Base-by-base conservation (phyloP, 2,797 vertebrate species). In the Nannoperca obscura region DNA sequence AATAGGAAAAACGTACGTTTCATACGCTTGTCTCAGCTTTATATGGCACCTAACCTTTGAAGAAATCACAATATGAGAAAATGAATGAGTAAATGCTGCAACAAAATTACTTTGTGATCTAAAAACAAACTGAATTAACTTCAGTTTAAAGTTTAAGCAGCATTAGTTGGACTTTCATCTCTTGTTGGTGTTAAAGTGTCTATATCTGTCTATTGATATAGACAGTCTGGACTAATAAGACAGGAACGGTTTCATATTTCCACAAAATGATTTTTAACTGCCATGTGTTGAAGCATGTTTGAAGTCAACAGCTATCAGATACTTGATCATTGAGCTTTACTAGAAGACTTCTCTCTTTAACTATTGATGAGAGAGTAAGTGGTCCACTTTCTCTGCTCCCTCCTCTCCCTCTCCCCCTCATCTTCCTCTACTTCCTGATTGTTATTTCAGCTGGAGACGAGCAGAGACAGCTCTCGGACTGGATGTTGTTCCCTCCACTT, bases 321-420 rank as follows among this genome's bases (percentile, higher is more conserved):
- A 73, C 71, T 44, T 70, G 72, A 80, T 32, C 22, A 46, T 60
- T 70, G 71, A 61, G 85, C 82, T 86, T 92, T 86, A 87, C 88
- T 85, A 82, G 83, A 90, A 85, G 79, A 80, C 83, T 80, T 63
- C 46, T 81, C 91, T 94, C 89, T 91, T 95, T 92, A 95, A 94
- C 77, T 95, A 95, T 95, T 95, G 88, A 96, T 95, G 93, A 94
- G 86, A 36, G 75, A 24, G 78, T 94, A 94, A 96, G 95, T 95
- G 94, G 90, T 94, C 91, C 94, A 93, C 93, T 94, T 84, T 92
- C 90, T 82, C 82, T 57, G 72, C 83, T 80, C 70, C 61, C 42
- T 80, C 78, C 53, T 50, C 72, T 69, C 74, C 49, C 59, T 50
- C 72, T 69, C 74, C 49, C 59, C 80, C 76, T 80, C 75, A 87